A percentile compares a stretch with the other conserved stretches of the same genome.
Evolutionary conservation across 2,113 vertebrate species (phyloP).

Genomic region (Spea bombifrons): DNA sequence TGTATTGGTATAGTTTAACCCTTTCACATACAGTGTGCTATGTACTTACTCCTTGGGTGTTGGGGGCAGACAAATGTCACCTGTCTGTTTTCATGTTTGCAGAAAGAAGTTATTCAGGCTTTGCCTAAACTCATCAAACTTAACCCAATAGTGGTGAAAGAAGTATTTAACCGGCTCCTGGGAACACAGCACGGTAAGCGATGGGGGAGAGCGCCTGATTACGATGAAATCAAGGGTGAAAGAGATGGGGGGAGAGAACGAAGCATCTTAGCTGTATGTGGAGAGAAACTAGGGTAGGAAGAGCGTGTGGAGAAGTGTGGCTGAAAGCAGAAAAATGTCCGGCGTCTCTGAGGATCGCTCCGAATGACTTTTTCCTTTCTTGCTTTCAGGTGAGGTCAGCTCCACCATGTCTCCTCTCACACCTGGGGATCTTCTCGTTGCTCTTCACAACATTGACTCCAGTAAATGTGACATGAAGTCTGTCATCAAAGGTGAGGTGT

Average conservation of each 20-base stretch:
- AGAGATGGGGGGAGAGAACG: background rate
- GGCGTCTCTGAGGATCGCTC: background rate
- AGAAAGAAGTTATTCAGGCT: slow-evolving; percentile 93
- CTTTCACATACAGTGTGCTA: background rate
- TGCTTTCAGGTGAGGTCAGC: slow-evolving; percentile 76
- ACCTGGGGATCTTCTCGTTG: slow-evolving; percentile 86
- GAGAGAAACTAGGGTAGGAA: background rate
- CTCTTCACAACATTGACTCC: slow-evolving; percentile 89
- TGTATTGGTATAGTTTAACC: background rate
- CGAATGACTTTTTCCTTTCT: background rate
- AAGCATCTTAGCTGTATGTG: background rate
- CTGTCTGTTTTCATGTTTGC: background rate
- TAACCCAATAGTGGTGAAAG: slow-evolving; percentile 95
- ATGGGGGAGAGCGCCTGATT: background rate
- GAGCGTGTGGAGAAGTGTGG: background rate
- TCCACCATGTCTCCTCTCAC: slow-evolving; percentile 87
- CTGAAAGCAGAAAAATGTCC: background rate
- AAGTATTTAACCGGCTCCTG: slow-evolving; percentile 92
- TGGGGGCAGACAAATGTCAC: background rate
- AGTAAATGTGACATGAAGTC: slow-evolving; percentile 95
- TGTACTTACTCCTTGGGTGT: background rate
- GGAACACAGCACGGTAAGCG: slow-evolving; percentile 89
- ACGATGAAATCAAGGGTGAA: background rate
- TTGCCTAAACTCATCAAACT: slow-evolving; percentile 94
- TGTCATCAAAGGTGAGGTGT: slow-evolving; percentile 85